Evolutionary conservation across 2,888 invertebrate genomes (phyloP), one percentile per base, ranked within the genome.

Genomic region (Julus scandinavius): DNA sequence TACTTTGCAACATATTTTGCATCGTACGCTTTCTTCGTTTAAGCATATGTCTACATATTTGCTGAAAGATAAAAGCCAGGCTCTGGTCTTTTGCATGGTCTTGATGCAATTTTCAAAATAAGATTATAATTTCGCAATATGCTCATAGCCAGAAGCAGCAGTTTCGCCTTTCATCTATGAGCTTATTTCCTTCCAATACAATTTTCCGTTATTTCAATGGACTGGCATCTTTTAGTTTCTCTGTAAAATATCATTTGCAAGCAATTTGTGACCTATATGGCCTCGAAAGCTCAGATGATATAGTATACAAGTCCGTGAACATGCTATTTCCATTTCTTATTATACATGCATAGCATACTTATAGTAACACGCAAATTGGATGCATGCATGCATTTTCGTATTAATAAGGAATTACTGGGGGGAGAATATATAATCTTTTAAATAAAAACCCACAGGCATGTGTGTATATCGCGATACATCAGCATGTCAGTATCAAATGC

Each of bases 101-200:
- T 72, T 72, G 20, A 72, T 72, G 72, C 72, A 72, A 72, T 72
- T 20, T 72, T 72, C 72, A 72, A 72, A 72, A 72, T 72, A 29
- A 20, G 29, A 72, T 72, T 72, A 72, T 72, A 72, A 72, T 72
- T 72, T 20, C 29, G 6, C 29, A 72, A 72, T 72, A 72, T 72
- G 29, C 72, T 29, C 20, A 29, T 72, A 29, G 72, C 72, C 72
- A 29, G 29, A 2, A 72, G 72, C 72, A 6, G 29, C 11, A 72
- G 20, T 72, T 72, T 72, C n/a, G 20, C 72, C 20, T 72, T 29
- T 11, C 20, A 63, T 72, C 6, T 72, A 29, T 29, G 29, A 72
- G 72, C 72, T 72, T 72, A 7, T 15, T 54, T 54, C 54, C 72
- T 72, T 72, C 72, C 72, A 29, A 6, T 29, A 29, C 20, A 20